phyloP scores from a whole-genome alignment of 2,888 invertebrate species.

The Molorchus minor region DNA sequence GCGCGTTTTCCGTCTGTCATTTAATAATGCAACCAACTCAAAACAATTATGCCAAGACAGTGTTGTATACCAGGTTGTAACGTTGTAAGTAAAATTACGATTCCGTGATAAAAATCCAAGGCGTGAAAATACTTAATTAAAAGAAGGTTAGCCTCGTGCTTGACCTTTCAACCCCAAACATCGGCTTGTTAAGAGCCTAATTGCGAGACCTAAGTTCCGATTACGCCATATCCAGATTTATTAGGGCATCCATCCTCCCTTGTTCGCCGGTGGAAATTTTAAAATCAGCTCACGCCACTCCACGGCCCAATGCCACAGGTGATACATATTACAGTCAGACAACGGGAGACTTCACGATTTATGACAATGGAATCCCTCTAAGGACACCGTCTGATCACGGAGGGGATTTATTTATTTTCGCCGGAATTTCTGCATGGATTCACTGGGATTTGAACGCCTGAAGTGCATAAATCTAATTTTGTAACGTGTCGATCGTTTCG shows the following conservation, averaged over 20 bases:
- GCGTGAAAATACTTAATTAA: too few species aligned
- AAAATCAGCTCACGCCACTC: slow-evolving; percentile 32
- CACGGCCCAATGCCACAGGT: slow-evolving; percentile 34
- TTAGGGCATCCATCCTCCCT: background rate
- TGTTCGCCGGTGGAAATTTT: slow-evolving; percentile 15
- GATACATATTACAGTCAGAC: slow-evolving; percentile 24
- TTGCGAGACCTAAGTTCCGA: slow-evolving; percentile 7
- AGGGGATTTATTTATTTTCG: slow-evolving; percentile 48
- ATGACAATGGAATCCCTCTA: slow-evolving; percentile 43
- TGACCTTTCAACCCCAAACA: background rate
- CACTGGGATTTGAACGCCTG: slow-evolving; percentile 40
- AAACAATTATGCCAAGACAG: too few species aligned
- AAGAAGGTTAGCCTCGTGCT: too few species aligned
- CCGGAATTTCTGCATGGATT: slow-evolving; percentile 44
- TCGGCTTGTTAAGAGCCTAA: slow-evolving; percentile 1
- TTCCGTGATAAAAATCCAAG: too few species aligned
- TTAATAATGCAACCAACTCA: too few species aligned
- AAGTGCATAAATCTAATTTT: slow-evolving; percentile 26
- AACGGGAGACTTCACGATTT: slow-evolving; percentile 41
- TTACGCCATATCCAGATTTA: slow-evolving; percentile 12
- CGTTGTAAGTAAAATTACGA: too few species aligned
- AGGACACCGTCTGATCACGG: slow-evolving; percentile 44
- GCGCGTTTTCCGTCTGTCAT: too few species aligned
- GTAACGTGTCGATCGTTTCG: background rate
- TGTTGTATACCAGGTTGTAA: too few species aligned